Evolutionary conservation across 2,888 invertebrate species (phyloP).

Genomic region (Malthinus flaveolus): DNA sequence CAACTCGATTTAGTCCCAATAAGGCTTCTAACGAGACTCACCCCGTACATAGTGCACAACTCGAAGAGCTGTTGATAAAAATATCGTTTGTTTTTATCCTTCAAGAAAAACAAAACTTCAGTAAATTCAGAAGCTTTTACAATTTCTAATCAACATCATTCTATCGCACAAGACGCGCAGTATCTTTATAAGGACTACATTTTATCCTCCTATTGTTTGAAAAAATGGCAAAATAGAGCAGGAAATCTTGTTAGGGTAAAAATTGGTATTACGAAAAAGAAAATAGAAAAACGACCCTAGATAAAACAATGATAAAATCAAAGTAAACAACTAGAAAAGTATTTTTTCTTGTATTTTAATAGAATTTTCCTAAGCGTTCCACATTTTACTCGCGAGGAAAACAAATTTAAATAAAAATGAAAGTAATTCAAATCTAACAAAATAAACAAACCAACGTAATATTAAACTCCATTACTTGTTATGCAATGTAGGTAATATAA

Average conservation of each 20-base stretch:
- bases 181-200: neutral
- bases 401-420: no score
- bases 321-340: neutral
- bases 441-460: no score
- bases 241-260: neutral
- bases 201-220: neutral
- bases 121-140: slow-evolving; percentile 2
- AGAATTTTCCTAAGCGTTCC: neutral
- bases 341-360: neutral
- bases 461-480: neutral
- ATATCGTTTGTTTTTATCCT: no score
- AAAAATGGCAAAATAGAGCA: slow-evolving; percentile 2
- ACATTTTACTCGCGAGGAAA: no score
- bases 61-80: no score
- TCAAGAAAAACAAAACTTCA: no score
- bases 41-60: no score
- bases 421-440: no score
- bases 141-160: slow-evolving; percentile 2
- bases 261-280: neutral
- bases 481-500: neutral
- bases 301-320: slow-evolving; percentile 1
- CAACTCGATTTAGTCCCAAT: no score
- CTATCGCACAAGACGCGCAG: slow-evolving; percentile 6
- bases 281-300: neutral
- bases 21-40: no score